Conservation (phyloP, 2,888 invertebrate species). For the Reticulitermes lucifugus region DNA sequence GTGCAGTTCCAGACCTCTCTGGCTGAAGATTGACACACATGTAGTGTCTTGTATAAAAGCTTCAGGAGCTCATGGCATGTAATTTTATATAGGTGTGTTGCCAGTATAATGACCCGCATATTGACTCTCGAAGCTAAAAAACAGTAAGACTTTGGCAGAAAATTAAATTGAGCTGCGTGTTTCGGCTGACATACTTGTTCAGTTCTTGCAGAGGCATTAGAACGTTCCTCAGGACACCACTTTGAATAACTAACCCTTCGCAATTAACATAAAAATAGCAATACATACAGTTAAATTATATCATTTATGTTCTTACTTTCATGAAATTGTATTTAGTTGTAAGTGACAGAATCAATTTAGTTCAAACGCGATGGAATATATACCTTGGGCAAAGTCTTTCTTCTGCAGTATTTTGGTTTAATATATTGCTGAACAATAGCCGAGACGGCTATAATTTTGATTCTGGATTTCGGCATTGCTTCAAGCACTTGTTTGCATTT, state of each 20-base stretch:
- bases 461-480: too few species aligned
- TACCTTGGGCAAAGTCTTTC: too few species aligned
- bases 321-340: too few species aligned
- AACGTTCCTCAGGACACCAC: background rate
- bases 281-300: too few species aligned
- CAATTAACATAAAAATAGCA: too few species aligned
- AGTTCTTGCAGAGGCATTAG: background rate
- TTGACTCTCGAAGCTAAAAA: background rate
- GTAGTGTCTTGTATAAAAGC: background rate
- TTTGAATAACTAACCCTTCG: background rate
- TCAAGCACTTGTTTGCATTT: too few species aligned
- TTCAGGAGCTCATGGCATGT: background rate
- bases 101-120: background rate
- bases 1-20: background rate
- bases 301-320: too few species aligned
- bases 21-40: background rate
- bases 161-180: background rate
- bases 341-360: too few species aligned
- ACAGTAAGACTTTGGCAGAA: background rate
- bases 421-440: too few species aligned
- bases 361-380: too few species aligned
- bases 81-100: background rate
- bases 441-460: too few species aligned
- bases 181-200: background rate
- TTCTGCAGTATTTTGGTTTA: too few species aligned